Evolutionary conservation across 1,140 invertebrate genomes (phyloP), one percentile per base, ranked within the genome.

Genomic region (Chironomus tepperi): DNA sequence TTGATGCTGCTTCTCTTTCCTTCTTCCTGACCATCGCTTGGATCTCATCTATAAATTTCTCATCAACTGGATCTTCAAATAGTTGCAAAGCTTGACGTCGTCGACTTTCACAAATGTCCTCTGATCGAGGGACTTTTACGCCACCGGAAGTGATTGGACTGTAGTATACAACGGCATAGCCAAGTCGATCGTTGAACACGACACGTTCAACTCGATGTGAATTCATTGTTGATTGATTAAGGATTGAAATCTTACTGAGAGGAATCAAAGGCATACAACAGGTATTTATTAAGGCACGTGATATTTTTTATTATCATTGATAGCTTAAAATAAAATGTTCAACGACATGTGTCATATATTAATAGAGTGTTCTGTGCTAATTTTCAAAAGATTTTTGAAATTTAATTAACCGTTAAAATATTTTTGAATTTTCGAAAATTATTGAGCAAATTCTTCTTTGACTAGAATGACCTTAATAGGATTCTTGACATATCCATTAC

Each of bases 21-120:
- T 18, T 19, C 12, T 21, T 18, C 7, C 65, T 18, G 9, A 70
- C 65, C 65, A 70, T 70, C 16, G 16, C 19, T 19, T 70, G 18
- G 7, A 70, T 70, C 19, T 70, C 65, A 18, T 70, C 65, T 10
- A 15, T 3, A 70, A 70, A 70, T 70, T 70, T 21, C 65, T 70
- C 19, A 70, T 70, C 65, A 18, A 70, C 1, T 19, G 65, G 65
- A 70, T 70, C 65, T 0, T 70, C 65, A 70, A 21, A 19, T 19
- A 7, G 16, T 19, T 21, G 16, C 16, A 70, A 19, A 18, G 65
- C 19, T 70, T 70, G 65, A 70, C 19, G 19, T 70, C 18, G 5
- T 19, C 65, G 65, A 21, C 10, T 16, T 19, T 70, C 19, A 21
- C 65, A 70, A 70, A 70, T 70, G 10, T 70, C 65, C 19, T 70